phyloP scores from a whole-genome alignment of 2,113 vertebrate genomes.

The Forbesichthys papilliferus region DNA sequence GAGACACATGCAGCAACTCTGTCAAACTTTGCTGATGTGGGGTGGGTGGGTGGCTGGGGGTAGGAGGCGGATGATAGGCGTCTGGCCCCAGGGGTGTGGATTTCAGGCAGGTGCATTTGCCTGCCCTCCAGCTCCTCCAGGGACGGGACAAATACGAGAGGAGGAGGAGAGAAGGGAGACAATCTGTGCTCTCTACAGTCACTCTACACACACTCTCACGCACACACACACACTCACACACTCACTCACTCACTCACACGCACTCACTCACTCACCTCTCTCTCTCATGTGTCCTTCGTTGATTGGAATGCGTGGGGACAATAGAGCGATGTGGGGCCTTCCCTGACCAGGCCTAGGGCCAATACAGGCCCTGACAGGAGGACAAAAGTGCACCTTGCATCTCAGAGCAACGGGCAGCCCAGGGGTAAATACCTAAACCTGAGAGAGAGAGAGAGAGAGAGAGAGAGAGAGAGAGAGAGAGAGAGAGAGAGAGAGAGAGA shows the following conservation, averaged over 20 bases:
- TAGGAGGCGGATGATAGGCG: constrained; percentile 48
- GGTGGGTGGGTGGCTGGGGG: constrained; percentile 1
- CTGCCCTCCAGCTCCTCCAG: constrained; percentile 52
- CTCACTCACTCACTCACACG: neutral
- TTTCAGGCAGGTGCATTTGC: constrained; percentile 78
- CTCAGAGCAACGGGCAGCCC: constrained; percentile 58
- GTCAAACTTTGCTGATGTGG: constrained; percentile 56
- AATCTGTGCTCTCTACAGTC: constrained; percentile 56
- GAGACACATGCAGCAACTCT: constrained; percentile 61
- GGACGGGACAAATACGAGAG: constrained; percentile 49
- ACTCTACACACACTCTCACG: constrained; percentile 14
- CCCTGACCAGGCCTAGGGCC: constrained; percentile 47
- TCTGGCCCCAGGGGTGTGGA: constrained; percentile 64
- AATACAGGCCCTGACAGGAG: constrained; percentile 75
- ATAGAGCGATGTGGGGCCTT: constrained; percentile 63
- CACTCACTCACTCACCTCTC: constrained; percentile 12
- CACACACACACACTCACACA: constrained; percentile 11
- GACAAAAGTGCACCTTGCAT: constrained; percentile 81
- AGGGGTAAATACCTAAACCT: constrained; percentile 75
- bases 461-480: constrained; percentile 16
- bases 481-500: constrained; percentile 14
- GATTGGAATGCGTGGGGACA: constrained; percentile 73
- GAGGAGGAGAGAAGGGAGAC: constrained; percentile 27
- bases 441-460: constrained; percentile 9
- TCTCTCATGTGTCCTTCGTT: constrained; percentile 45